These are phyloP conservation scores for Streblospio benedicti DNA, from an alignment of 1,140 invertebrate genomes.

Conservation along the genomic window DNA sequence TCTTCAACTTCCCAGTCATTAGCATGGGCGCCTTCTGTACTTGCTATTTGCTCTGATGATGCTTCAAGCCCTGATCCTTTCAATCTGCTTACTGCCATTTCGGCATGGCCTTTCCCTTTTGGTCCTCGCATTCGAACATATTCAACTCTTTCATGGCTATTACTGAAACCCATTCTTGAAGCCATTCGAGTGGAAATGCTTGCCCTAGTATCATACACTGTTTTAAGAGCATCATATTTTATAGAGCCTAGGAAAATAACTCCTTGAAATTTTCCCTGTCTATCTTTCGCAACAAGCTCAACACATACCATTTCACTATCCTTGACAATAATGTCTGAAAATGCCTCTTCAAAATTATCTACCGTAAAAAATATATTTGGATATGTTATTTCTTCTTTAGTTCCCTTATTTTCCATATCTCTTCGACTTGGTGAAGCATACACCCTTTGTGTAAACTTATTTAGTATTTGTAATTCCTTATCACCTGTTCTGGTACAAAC, in stretches of 20 bases:
- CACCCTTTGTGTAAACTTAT: slow-evolving; percentile 84
- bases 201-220: slow-evolving; percentile 89
- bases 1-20: too few relatives aligned
- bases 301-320: slow-evolving; percentile 99
- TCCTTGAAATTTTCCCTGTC: slow-evolving; percentile 58
- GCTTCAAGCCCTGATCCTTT: slow-evolving; percentile 85
- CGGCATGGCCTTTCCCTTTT: slow-evolving; percentile 89
- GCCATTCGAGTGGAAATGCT: slow-evolving; percentile 89
- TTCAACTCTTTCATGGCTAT: slow-evolving; percentile 70
- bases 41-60: slow-evolving; percentile 73
- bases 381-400: slow-evolving; percentile 96
- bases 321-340: slow-evolving; percentile 83
- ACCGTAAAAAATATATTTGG: slow-evolving; percentile 98
- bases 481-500: slow-evolving; percentile 94
- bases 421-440: slow-evolving; percentile 92
- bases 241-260: slow-evolving; percentile 96
- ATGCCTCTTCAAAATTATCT: slow-evolving; percentile 97
- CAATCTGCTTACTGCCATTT: slow-evolving; percentile 90
- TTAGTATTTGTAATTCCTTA: slow-evolving; percentile 87
- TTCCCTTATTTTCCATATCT: slow-evolving; percentile 96
- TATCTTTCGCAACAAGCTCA: slow-evolving; percentile 83
- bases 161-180: slow-evolving; percentile 85
- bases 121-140: slow-evolving; percentile 97
- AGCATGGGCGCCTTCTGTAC: slow-evolving; percentile 46
- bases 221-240: slow-evolving; percentile 89